These are phyloP conservation scores for Crypturellus undulatus DNA, from an alignment of 2,113 vertebrate genomes.

Conservation along the genomic window DNA sequence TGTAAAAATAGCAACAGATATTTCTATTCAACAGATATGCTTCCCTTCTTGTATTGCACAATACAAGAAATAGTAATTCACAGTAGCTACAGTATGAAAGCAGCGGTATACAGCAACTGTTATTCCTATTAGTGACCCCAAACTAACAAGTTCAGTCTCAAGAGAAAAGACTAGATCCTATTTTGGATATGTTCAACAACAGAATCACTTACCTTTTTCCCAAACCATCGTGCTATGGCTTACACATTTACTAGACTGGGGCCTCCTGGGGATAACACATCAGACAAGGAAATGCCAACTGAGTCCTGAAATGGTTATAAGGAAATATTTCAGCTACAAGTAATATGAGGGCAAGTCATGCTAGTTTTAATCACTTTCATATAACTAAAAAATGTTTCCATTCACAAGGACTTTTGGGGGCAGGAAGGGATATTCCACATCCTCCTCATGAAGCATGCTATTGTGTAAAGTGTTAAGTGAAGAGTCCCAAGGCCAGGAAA, in stretches of 20 bases:
- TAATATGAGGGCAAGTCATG: background rate
- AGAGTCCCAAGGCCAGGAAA: background rate
- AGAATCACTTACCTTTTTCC: background rate
- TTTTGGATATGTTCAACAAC: background rate
- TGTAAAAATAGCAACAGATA: conserved; percentile 1
- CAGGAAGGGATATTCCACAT: background rate
- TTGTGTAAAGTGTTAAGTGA: background rate
- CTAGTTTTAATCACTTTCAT: background rate
- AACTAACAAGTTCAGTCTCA: background rate
- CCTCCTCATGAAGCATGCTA: background rate
- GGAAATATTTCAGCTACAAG: background rate
- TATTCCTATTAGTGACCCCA: background rate
- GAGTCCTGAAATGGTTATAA: background rate
- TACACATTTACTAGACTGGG: accelerated
- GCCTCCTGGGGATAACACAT: accelerated
- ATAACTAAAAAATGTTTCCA: background rate
- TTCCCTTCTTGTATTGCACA: background rate
- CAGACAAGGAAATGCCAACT: background rate
- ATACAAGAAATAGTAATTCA: background rate
- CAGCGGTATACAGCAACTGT: background rate
- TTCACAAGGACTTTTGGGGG: accelerated
- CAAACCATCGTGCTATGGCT: background rate
- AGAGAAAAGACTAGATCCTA: accelerated
- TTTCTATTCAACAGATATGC: background rate
- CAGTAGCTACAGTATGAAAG: background rate